phyloP scores from a whole-genome alignment of 2,113 vertebrate genomes.

The Orcinus orca region DNA sequence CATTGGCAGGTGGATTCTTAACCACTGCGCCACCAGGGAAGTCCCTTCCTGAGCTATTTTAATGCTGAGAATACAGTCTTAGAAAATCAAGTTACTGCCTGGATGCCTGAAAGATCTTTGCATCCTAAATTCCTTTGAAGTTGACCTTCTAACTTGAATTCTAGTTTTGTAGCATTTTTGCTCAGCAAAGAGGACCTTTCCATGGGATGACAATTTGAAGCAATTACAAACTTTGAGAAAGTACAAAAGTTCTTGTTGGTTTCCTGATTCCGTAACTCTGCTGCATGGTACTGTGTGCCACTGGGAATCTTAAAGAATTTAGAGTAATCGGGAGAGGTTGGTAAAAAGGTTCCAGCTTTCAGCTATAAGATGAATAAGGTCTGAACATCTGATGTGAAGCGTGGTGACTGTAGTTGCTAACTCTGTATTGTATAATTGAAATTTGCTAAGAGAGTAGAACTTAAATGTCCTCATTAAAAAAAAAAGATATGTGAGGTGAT shows the following conservation, averaged over 20 bases:
- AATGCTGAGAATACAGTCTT: not conserved
- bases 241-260: not conserved
- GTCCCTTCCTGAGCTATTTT: not conserved
- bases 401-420: not conserved
- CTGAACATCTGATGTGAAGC: not conserved
- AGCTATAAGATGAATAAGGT: not conserved
- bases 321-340: not conserved
- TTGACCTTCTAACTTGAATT: not conserved
- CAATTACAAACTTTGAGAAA: not conserved
- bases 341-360: not conserved
- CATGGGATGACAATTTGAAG: not conserved
- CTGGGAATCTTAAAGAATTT: not conserved
- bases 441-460: not conserved
- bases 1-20: no score
- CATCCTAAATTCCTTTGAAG: not conserved
- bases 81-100: not conserved
- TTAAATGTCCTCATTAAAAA: not conserved
- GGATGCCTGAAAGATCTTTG: not conserved
- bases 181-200: not conserved
- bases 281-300: not conserved
- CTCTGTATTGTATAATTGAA: not conserved
- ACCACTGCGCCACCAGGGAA: no score
- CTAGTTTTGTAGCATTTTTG: not conserved
- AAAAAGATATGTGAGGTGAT: not conserved
- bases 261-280: not conserved